Base-by-base conservation (phyloP, 2,797 vertebrate genomes). In the Chiloscyllium punctatum region DNA sequence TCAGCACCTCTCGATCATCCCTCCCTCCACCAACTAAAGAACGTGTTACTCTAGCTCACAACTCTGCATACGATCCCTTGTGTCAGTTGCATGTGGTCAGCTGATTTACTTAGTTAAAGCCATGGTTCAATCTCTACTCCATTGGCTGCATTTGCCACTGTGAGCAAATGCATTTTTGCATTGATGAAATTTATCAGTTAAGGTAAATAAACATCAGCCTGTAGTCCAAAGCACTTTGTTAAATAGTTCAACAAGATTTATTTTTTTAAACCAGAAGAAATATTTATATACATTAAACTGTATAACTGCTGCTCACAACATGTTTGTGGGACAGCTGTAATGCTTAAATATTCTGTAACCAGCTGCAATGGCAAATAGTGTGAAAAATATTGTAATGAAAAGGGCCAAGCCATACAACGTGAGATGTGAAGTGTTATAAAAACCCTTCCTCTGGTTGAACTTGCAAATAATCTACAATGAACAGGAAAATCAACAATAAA, bases 261-360 rank as follows among this genome's bases (percentile, higher is more conserved):
- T 48, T 42, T 88, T 84, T 57, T 66, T 9, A 69, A 69, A 94
- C 30, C 62, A 69, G 66, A 37, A 66, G 57, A 68, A 92, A 68
- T 91, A 91, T 91, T 91, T 91, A 91, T 91, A 66, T 91, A 91
- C 88, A 91, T 33, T 91, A 33, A 66, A 91, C 53, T 66, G 4
- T 91, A 66, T 57, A 91, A 66, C 88, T 18, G 53, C 27, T 66
- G 57, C 53, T 91, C 88, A 66, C 66, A 16, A 62, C 15, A 21
- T 18, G 13, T 62, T 90, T 62, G 51, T 11, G 57, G 9, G 87
- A 27, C 51, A 88, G 48, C 53, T 57, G 53, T 94, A 11, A 53
- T 72, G 51, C 0, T 15, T 27, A 72, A 48, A 51, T 11, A 21
- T 94, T 42, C 69, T 51, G 53, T 94, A 37, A 33, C 25, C 37